These are phyloP conservation scores for Epinotia bilunana DNA, from an alignment of 2,888 invertebrate species.

Conservation along the genomic window DNA sequence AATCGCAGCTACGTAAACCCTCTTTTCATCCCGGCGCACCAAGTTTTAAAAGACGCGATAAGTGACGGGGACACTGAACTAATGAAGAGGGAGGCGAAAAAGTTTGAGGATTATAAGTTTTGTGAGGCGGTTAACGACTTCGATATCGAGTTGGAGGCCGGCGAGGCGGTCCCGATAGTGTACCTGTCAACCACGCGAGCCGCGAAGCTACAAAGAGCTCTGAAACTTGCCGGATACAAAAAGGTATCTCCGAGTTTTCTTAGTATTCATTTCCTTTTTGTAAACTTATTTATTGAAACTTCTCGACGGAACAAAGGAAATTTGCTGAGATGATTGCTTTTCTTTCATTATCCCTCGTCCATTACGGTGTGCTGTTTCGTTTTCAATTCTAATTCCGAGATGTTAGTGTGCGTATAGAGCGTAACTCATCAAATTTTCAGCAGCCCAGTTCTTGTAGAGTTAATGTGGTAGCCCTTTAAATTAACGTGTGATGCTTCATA, in stretches of 20 bases:
- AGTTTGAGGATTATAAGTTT: slow-evolving; percentile 77
- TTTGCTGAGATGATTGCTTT: slow-evolving; percentile 35
- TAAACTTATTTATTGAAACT: slow-evolving; percentile 37
- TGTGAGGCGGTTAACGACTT: slow-evolving; percentile 78
- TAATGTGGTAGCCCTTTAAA: slow-evolving; percentile 52
- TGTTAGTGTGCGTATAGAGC: not conserved
- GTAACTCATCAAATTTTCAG: slow-evolving; percentile 10
- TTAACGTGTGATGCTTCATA: slow-evolving; percentile 50
- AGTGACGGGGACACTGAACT: slow-evolving; percentile 68
- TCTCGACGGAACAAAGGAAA: slow-evolving; percentile 37
- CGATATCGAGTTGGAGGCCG: slow-evolving; percentile 75
- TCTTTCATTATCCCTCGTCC: slow-evolving; percentile 34
- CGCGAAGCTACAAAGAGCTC: slow-evolving; percentile 81
- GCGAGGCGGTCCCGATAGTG: slow-evolving; percentile 76
- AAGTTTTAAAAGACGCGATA: slow-evolving; percentile 73
- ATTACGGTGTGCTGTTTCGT: slow-evolving; percentile 27
- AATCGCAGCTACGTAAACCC: slow-evolving; percentile 72
- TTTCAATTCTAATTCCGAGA: slow-evolving; percentile 7
- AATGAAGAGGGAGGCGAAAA: slow-evolving; percentile 74
- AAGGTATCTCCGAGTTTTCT: slow-evolving; percentile 71
- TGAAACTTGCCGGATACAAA: slow-evolving; percentile 84
- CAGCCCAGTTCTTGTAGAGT: slow-evolving; percentile 39
- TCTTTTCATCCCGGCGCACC: slow-evolving; percentile 67
- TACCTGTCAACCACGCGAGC: slow-evolving; percentile 81
- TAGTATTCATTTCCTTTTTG: slow-evolving; percentile 44